A percentile compares a stretch with the other conserved stretches of the same genome.
Evolutionary conservation across 2,797 vertebrate species (phyloP).

Genomic region (Apodemus agrarius): DNA sequence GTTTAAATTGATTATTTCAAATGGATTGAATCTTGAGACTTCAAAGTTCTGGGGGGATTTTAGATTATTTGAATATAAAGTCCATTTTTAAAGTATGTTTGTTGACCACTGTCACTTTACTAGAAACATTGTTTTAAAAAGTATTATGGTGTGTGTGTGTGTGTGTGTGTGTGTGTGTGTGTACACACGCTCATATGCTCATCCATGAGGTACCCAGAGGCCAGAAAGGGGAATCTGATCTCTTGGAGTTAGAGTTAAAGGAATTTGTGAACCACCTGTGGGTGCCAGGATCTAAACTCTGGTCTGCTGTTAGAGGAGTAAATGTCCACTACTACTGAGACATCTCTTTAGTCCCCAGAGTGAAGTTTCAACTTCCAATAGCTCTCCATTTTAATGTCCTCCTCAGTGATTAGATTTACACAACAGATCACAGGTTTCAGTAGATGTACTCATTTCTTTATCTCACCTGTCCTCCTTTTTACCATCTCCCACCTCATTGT

Average conservation of each 20-base stretch:
- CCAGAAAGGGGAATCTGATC: neutral
- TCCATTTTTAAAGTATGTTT: neutral
- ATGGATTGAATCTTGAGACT: slow-evolving; percentile 6
- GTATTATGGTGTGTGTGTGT: neutral
- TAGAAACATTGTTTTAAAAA: neutral
- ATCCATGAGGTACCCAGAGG: neutral
- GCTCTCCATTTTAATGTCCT: neutral
- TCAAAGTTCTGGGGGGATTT: neutral
- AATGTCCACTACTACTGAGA: neutral
- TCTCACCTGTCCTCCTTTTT: neutral
- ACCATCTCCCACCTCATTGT: neutral
- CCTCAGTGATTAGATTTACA: neutral
- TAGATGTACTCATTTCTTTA: neutral
- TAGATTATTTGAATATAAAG: neutral
- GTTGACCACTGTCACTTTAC: neutral
- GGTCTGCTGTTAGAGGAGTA: neutral
- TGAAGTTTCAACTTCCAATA: neutral
- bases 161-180: neutral
- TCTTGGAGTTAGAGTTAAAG: neutral
- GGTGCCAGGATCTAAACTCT: neutral
- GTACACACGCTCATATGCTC: too few species aligned
- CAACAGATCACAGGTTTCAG: neutral
- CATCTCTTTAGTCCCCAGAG: too few species aligned
- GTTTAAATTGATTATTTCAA: slow-evolving; percentile 50
- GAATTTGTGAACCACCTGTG: neutral